phyloP scores from a whole-genome alignment of 2,797 vertebrate species.

The Synanceia verrucosa region DNA sequence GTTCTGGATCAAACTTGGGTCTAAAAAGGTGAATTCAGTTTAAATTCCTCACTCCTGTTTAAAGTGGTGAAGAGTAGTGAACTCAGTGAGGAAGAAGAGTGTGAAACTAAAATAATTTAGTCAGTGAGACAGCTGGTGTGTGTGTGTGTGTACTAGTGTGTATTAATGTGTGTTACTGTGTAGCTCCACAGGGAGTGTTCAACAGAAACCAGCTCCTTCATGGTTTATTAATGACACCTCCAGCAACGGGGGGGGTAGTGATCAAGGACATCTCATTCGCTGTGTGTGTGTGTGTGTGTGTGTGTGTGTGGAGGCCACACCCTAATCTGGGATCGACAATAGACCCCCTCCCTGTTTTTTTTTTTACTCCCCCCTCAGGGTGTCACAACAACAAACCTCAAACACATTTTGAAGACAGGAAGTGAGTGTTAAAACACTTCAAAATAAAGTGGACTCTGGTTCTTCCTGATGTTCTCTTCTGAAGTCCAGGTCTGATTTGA shows the following conservation, averaged over 20 bases:
- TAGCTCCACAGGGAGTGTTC: conserved; percentile 55
- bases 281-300: conserved; percentile 31
- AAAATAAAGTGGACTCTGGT: background rate
- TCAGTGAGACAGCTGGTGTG: conserved; percentile 3
- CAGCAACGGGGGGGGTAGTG: conserved; percentile 43
- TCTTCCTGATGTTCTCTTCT: background rate
- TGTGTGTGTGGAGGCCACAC: conserved; percentile 46
- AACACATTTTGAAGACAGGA: background rate
- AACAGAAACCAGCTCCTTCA: conserved; percentile 66
- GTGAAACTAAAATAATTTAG: too few species aligned
- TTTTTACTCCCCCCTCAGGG: background rate
- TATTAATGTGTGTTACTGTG: background rate
- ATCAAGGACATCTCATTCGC: conserved; percentile 68
- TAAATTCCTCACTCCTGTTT: too few species aligned
- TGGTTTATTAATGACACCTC: conserved; percentile 76
- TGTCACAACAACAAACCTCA: background rate
- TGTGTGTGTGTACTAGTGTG: background rate
- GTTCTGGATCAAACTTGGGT: too few species aligned
- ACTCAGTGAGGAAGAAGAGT: too few species aligned
- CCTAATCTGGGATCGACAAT: conserved; percentile 66
- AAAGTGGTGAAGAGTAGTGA: too few species aligned
- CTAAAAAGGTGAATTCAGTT: too few species aligned
- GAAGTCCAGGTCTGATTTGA: too few species aligned
- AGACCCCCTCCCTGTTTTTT: background rate
- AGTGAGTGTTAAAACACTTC: background rate